These are phyloP conservation scores for Sceliomorpha sp. DNA, from an alignment of 2,888 invertebrate genomes.

Conservation along the genomic window DNA sequence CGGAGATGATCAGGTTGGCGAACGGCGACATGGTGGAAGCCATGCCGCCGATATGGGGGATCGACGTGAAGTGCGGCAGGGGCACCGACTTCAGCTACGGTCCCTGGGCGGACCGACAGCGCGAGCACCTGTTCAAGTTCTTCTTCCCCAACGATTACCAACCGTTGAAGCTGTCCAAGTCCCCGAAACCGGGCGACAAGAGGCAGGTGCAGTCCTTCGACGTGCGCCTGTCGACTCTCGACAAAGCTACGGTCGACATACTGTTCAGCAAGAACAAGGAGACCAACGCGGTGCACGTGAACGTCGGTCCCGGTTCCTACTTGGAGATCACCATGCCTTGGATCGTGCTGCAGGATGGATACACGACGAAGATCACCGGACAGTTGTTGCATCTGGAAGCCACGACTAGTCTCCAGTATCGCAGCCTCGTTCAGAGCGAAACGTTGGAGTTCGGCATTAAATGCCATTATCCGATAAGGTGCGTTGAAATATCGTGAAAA, in stretches of 20 bases:
- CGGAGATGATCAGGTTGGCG: constrained; percentile 92
- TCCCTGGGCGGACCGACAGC: constrained; percentile 98
- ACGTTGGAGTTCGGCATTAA: constrained; percentile 94
- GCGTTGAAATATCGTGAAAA: no score
- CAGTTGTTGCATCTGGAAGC: constrained; percentile 96
- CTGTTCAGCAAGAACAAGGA: constrained; percentile 97
- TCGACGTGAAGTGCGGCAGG: constrained; percentile 96
- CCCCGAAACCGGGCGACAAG: constrained; percentile 92
- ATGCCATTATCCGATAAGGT: constrained; percentile 90
- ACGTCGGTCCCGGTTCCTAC: constrained; percentile 96
- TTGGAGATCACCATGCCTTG: constrained; percentile 98
- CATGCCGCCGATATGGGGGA: constrained; percentile 96
- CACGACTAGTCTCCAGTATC: constrained; percentile 95
- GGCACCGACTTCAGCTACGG: constrained; percentile 98
- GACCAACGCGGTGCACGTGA: constrained; percentile 98
- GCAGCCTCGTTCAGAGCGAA: constrained; percentile 96
- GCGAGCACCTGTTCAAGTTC: constrained; percentile 96
- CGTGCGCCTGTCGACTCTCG: constrained; percentile 92
- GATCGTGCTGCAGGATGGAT: constrained; percentile 93
- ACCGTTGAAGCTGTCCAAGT: constrained; percentile 88
- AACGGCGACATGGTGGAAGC: constrained; percentile 97
- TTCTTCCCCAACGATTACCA: constrained; percentile 96
- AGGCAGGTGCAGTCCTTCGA: constrained; percentile 95
- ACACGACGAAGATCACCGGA: constrained; percentile 94
- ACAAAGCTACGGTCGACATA: constrained; percentile 97